Base-by-base conservation (phyloP, 2,888 invertebrate species). In the Platynereis dumerilii region DNA sequence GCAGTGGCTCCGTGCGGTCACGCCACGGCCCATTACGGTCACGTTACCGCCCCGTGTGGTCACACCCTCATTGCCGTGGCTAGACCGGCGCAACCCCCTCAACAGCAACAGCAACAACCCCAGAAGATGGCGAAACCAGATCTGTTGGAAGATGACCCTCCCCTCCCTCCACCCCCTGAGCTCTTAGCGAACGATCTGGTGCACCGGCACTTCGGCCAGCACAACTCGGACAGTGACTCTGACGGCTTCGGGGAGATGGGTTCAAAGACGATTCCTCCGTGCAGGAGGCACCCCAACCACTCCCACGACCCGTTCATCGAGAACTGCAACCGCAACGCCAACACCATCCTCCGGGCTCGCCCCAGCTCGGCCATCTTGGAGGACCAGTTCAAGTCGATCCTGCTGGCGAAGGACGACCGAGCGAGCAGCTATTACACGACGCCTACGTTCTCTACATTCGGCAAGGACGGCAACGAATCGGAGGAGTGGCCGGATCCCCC, bases 1-100 rank as follows among this genome's bases (percentile, higher is more conserved):
- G n/a, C n/a, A n/a, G n/a, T n/a, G n/a, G n/a, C n/a, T n/a, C n/a
- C n/a, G n/a, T 26, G 44, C 59, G n/a, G 48, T 52, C 12, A 17
- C 28, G 15, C 26, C 52, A 29, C 60, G 29, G 20, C 59, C 45
- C 59, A 59, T 28, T 24, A 44, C 44, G 10, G n/a, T n/a, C n/a
- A n/a, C n/a, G n/a, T n/a, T n/a, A n/a, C n/a, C n/a, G n/a, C n/a
- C n/a, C n/a, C n/a, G n/a, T 26, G 44, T 44, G n/a, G 48, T 52
- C 12, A 17, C 28, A 10, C 26, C 52, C 10, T 10, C 53, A 10
- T n/a, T 27, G 22, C 60, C 29, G 24, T n/a, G 26, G 20, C 24
- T 20, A 12, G 57, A 34, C 20, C 57, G 2, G n/a, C n/a, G 20
- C 15, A 24, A 34, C 58, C 15, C 12, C 27, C 10, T 34, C 15